Percentiles rank a stretch among this genome's conserved stretches.
Conservation (phyloP, 2,888 invertebrate genomes). For the Temnothorax ravouxi region DNA sequence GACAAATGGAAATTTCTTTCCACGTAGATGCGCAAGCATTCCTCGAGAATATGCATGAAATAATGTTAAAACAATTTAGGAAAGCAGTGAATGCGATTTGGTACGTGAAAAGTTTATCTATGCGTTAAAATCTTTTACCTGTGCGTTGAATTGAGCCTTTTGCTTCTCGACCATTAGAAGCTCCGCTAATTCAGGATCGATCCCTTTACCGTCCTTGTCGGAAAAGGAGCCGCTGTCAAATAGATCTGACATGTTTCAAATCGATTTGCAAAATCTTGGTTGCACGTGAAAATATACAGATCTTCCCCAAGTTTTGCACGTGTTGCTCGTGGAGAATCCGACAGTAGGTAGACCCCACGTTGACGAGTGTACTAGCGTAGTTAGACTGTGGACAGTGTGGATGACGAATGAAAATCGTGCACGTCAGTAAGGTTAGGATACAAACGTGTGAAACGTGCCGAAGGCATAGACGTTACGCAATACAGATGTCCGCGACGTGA, state of each 20-base stretch:
- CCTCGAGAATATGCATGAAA: neutral
- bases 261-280: neutral
- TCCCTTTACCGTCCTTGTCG: constrained; percentile 84
- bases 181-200: constrained; percentile 93
- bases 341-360: too few relatives aligned
- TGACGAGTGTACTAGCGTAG: too few relatives aligned
- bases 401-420: too few relatives aligned
- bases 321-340: neutral
- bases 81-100: neutral
- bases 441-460: too few relatives aligned
- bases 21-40: neutral
- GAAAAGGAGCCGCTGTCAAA: constrained; percentile 74
- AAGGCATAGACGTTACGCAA: too few relatives aligned
- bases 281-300: neutral
- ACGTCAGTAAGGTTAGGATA: too few relatives aligned
- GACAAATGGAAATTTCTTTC: neutral
- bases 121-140: constrained; percentile 88
- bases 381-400: too few relatives aligned
- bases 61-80: neutral
- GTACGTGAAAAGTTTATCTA: neutral
- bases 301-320: neutral
- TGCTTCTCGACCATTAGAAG: constrained; percentile 95
- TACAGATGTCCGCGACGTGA: too few relatives aligned
- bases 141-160: constrained; percentile 95
- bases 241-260: constrained; percentile 80